Conservation (phyloP, 1,140 invertebrate genomes). For the Eumeta japonica region DNA sequence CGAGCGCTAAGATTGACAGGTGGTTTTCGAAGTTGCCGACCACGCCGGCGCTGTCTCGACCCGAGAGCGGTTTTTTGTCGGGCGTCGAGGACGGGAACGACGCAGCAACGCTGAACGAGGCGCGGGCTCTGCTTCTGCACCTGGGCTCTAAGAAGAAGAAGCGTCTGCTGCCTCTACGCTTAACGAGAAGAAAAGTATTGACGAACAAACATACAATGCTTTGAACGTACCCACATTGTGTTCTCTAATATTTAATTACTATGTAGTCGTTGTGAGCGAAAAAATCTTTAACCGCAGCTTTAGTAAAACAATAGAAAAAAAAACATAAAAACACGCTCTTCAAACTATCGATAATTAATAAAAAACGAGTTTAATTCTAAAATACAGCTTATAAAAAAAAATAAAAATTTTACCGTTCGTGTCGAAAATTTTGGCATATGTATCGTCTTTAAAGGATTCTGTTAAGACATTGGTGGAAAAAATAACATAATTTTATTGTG, state of each 20-base stretch:
- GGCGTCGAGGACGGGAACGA: constrained; percentile 57
- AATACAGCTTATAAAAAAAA: too few species aligned
- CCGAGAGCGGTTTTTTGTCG: constrained; percentile 72
- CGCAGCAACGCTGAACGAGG: constrained; percentile 35
- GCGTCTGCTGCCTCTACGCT: constrained; percentile 62
- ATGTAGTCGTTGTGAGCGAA: too few species aligned
- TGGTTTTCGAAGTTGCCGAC: constrained; percentile 70
- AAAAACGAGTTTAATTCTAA: too few species aligned
- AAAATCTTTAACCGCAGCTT: too few species aligned
- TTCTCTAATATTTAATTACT: neutral
- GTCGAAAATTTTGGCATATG: too few species aligned
- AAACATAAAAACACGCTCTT: too few species aligned
- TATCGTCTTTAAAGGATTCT: too few species aligned
- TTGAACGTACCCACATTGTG: constrained; percentile 16
- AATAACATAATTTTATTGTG: too few species aligned
- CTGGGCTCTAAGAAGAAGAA: constrained; percentile 67
- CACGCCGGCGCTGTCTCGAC: constrained; percentile 62
- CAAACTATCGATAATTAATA: too few species aligned
- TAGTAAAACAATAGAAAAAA: too few species aligned
- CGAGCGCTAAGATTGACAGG: constrained; percentile 69
- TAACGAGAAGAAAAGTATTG: constrained; percentile 59
- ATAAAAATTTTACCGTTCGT: too few species aligned
- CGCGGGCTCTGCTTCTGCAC: constrained; percentile 58
- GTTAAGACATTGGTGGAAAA: too few species aligned
- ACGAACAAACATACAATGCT: constrained; percentile 44